Conservation (phyloP, 2,113 vertebrate species). For the Pomatorhinus ruficollis region DNA sequence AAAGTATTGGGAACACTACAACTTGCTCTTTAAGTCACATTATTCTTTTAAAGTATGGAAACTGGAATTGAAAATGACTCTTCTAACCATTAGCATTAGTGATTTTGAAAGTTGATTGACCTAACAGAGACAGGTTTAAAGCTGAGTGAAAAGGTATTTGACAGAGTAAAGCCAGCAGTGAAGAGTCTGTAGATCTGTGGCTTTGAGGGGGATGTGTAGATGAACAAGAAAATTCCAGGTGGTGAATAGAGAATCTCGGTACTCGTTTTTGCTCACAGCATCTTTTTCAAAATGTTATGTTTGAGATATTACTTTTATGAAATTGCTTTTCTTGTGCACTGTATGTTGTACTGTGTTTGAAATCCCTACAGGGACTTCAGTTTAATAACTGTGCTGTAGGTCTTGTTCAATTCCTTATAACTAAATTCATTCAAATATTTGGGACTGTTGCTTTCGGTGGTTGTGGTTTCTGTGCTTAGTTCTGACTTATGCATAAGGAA, state of each 20-base stretch:
- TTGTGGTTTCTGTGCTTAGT: neutral
- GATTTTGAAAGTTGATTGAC: neutral
- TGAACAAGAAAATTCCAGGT: neutral
- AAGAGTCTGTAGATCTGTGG: neutral
- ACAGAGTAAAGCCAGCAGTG: neutral
- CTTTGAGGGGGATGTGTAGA: neutral
- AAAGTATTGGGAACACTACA: neutral
- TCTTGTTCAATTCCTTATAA: slow-evolving; percentile 19
- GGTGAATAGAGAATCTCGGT: neutral
- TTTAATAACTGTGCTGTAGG: neutral
- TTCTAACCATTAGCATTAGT: neutral
- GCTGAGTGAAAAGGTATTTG: neutral
- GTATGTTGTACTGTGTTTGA: neutral
- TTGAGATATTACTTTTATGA: slow-evolving; percentile 12
- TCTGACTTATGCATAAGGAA: slow-evolving; percentile 32
- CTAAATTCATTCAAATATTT: slow-evolving; percentile 42
- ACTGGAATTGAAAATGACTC: neutral
- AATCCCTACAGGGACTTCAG: neutral
- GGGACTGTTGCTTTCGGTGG: neutral
- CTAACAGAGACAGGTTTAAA: neutral
- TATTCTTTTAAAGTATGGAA: neutral
- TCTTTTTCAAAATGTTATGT: slow-evolving; percentile 6
- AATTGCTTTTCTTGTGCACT: slow-evolving; percentile 23
- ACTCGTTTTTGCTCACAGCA: neutral
- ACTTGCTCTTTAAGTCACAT: neutral